A percentile compares a stretch with the other conserved stretches of the same genome.
These are phyloP conservation scores for Vombatus ursinus DNA, from an alignment of 2,113 vertebrate species.

Conservation along the genomic window DNA sequence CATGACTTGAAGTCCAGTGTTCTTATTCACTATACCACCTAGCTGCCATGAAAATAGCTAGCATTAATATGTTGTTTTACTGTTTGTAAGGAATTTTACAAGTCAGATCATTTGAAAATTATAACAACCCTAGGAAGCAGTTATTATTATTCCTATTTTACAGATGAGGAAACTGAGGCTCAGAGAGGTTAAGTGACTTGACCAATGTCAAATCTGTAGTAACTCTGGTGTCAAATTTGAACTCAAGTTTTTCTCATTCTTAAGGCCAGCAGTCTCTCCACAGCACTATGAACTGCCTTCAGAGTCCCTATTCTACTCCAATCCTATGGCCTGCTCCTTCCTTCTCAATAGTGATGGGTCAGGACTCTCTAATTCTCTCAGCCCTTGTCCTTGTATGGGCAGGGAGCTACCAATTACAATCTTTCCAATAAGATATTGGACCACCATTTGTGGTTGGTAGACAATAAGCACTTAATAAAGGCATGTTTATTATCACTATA, in stretches of 20 bases:
- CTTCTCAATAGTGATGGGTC: neutral
- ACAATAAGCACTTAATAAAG: neutral
- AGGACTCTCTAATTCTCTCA: neutral
- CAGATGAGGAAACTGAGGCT: slow-evolving; percentile 8
- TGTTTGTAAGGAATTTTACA: neutral
- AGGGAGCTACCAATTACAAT: neutral
- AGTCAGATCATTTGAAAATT: slow-evolving; percentile 1
- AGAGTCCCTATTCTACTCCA: neutral
- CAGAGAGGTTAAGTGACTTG: neutral
- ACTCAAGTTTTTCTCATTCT: neutral
- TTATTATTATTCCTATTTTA: slow-evolving; percentile 5
- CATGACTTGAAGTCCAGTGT: neutral
- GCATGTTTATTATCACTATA: neutral
- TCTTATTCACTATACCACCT: neutral
- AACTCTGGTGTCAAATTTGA: neutral
- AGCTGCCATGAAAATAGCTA: neutral
- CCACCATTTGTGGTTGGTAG: neutral
- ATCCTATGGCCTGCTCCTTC: neutral
- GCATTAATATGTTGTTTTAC: neutral
- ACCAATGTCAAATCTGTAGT: neutral
- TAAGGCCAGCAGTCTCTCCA: too few species aligned
- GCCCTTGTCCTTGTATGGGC: neutral
- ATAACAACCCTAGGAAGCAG: slow-evolving; percentile 30
- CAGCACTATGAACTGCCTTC: too few species aligned
- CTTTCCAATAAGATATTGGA: neutral